Base-by-base conservation (phyloP, 2,888 invertebrate species). In the Aspidiotus rigidus region DNA sequence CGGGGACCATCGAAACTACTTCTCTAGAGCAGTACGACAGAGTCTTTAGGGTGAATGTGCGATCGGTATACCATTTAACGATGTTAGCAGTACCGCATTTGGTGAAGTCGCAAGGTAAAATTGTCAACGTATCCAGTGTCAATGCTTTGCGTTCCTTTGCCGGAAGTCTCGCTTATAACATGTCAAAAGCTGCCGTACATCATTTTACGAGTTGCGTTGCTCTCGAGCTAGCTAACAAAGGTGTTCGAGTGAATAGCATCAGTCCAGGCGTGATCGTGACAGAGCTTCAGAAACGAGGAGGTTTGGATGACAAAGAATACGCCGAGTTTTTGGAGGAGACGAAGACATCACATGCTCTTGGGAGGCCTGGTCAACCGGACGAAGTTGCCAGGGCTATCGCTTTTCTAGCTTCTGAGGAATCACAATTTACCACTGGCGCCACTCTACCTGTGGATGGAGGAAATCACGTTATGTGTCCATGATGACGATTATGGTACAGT, bases 101-200 rank as follows among this genome's bases (percentile, higher is more conserved):
- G 28, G 80, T 91, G 3, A 83, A 86, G 78, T 84, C 86, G 0
- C 88, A 91, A 78, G 94, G 94, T n/a, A 90, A 86, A 73, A 88
- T 96, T 74, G 94, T 98, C 0, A 98, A 97, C 78, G 90, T 98
- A 0, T 97, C 96, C 1, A 95, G 95, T 77, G 93, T 97, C 0
- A 90, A 89, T 75, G 97, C 97, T 3, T 83, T 93, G 39, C 82
- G 95, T 76, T 86, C 96, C 60, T 96, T 97, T 77, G 87, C 95
- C 2, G 89, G 89, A 8, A 89, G 95, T 0, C 79, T 96, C 59
- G 89, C 94, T 0, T 99, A 99, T 78, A 88, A 88, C 74, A 86
- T 98, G 78, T 93, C 94, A 0, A 98, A 99, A 80, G 85, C 93
- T 53, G 90, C 95, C 1, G 82, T 98, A 0, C 98, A 99, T 79